Evolutionary conservation across 35 echinoderm and acorn worm genomes (phyloP).

Genomic region (Apostichopus parvimensis): DNA sequence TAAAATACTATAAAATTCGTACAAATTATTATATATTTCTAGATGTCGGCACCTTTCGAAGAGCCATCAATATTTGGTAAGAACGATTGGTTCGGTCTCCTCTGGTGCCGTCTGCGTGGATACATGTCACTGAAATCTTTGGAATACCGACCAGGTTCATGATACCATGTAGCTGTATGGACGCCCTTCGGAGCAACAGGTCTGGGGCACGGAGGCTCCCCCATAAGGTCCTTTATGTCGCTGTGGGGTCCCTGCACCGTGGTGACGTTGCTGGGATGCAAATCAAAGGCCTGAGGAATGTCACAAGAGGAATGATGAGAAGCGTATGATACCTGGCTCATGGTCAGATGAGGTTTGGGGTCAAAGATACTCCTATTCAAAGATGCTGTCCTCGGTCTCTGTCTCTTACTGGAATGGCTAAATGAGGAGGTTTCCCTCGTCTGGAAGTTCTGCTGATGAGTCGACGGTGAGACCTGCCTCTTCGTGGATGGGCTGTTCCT

Average conservation of each 20-base stretch:
- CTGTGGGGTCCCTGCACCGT: constrained; percentile 84
- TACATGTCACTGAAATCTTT: constrained; percentile 66
- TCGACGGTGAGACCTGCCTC: neutral
- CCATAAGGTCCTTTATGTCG: constrained; percentile 63
- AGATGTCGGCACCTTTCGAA: neutral
- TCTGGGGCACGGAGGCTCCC: constrained; percentile 68
- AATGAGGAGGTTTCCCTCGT: neutral
- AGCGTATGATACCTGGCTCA: constrained; percentile 63
- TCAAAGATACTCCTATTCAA: constrained; percentile 11
- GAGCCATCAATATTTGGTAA: constrained; percentile 12
- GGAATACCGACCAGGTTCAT: constrained; percentile 79
- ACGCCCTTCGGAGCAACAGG: constrained; percentile 29
- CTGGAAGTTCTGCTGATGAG: neutral
- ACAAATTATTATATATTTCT: neutral
- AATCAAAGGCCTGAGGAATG: constrained; percentile 63
- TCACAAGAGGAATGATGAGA: constrained; percentile 63
- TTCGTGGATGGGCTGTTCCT: neutral
- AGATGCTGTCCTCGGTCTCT: constrained; percentile 4
- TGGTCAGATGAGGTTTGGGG: neutral
- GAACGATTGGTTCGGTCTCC: constrained; percentile 54
- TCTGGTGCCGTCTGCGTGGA: constrained; percentile 79
- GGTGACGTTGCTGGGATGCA: constrained; percentile 67
- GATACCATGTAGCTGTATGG: constrained; percentile 70
- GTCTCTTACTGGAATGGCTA: neutral
- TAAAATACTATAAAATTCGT: too few species aligned